Evolutionary conservation across 2,888 invertebrate genomes (phyloP).

Genomic region (Lamproptera curius): DNA sequence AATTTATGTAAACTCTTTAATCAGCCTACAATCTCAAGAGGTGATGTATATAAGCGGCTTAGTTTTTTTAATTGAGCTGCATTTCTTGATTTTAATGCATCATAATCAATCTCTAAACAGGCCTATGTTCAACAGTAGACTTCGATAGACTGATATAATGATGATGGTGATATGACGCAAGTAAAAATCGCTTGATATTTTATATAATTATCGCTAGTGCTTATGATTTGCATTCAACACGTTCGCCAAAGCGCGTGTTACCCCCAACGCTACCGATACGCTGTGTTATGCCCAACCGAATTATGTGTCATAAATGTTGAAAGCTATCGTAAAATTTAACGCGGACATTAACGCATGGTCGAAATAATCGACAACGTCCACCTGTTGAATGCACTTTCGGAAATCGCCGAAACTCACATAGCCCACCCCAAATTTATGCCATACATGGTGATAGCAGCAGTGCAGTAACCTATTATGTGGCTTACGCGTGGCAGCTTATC

Average conservation of each 20-base stretch:
- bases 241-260: constrained; percentile 55
- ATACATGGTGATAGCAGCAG: neutral
- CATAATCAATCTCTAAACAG: no score
- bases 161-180: no score
- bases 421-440: constrained; percentile 13
- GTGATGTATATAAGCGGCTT: no score
- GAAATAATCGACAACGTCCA: constrained; percentile 37
- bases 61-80: no score
- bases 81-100: no score
- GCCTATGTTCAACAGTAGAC: no score
- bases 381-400: constrained; percentile 28
- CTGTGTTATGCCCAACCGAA: constrained; percentile 55
- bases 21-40: no score
- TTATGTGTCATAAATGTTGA: constrained; percentile 74
- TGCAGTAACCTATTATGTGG: neutral
- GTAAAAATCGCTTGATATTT: no score
- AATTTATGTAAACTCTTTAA: no score
- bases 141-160: no score
- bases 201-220: no score
- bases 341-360: constrained; percentile 45
- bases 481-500: neutral
- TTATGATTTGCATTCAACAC: no score
- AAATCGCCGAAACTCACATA: constrained; percentile 20
- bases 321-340: constrained; percentile 55
- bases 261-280: constrained; percentile 56